phyloP scores from a whole-genome alignment of 2,888 invertebrate genomes.

The Cheilosia pagana region DNA sequence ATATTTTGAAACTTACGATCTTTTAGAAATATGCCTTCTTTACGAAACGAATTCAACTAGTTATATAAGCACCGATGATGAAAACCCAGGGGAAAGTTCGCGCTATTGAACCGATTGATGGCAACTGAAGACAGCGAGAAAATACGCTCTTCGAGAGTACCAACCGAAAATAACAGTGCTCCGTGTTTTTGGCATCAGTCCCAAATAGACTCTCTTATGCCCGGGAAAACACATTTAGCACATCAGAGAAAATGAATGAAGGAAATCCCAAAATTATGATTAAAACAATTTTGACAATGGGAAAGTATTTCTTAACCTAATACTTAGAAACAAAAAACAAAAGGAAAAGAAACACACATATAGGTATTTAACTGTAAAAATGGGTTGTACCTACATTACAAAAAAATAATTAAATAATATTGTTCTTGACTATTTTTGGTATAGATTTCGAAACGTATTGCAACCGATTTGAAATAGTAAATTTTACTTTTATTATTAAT shows the following conservation, averaged over 20 bases:
- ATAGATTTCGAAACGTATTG: slow-evolving; percentile 10
- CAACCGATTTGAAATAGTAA: slow-evolving; percentile 17
- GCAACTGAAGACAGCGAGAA: slow-evolving; percentile 84
- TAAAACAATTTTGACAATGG: slow-evolving; percentile 72
- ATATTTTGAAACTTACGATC: slow-evolving; percentile 68
- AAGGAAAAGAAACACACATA: background rate
- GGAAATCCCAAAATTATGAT: slow-evolving; percentile 75
- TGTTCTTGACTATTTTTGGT: slow-evolving; percentile 33
- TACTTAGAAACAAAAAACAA: slow-evolving; percentile 20
- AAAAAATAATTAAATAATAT: background rate
- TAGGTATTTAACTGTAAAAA: slow-evolving; percentile 5
- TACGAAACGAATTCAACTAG: slow-evolving; percentile 67
- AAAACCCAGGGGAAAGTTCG: slow-evolving; percentile 82
- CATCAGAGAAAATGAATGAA: slow-evolving; percentile 78
- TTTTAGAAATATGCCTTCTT: slow-evolving; percentile 72
- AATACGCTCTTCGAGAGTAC: slow-evolving; percentile 82
- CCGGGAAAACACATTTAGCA: slow-evolving; percentile 84
- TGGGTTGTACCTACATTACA: slow-evolving; percentile 2
- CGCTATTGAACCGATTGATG: slow-evolving; percentile 84
- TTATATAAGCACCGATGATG: slow-evolving; percentile 74
- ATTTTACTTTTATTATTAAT: slow-evolving; percentile 40
- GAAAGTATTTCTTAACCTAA: slow-evolving; percentile 69
- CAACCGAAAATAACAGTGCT: slow-evolving; percentile 82
- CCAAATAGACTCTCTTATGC: slow-evolving; percentile 83
- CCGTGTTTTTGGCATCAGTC: slow-evolving; percentile 83